Percentiles rank a stretch among this genome's conserved stretches.
Evolutionary conservation across 2,888 invertebrate species (phyloP).

Genomic region (Leptinotarsa tumamoca): DNA sequence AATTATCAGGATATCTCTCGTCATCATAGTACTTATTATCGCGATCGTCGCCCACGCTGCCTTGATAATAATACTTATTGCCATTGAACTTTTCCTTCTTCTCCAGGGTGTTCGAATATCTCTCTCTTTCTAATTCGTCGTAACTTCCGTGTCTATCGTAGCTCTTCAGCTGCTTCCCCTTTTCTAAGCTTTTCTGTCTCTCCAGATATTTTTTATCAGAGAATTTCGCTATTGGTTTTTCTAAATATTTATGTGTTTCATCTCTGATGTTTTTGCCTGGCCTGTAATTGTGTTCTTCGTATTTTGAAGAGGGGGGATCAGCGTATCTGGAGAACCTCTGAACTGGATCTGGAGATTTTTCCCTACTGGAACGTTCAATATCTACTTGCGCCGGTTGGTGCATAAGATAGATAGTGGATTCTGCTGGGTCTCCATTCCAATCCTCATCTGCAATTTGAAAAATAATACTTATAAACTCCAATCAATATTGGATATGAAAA

Average conservation of each 20-base stretch:
- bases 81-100: constrained; percentile 34
- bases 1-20: constrained; percentile 44
- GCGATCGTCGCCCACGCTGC: constrained; percentile 25
- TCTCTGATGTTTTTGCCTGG: constrained; percentile 35
- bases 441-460: constrained; percentile 74
- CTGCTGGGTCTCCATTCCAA: constrained; percentile 76
- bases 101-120: constrained; percentile 31
- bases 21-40: constrained; percentile 49
- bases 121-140: constrained; percentile 45
- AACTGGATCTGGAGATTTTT: constrained; percentile 52
- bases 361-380: constrained; percentile 59
- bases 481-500: neutral
- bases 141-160: constrained; percentile 50
- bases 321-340: constrained; percentile 47
- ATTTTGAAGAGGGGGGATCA: constrained; percentile 55
- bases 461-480: neutral
- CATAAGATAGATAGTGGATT: constrained; percentile 72
- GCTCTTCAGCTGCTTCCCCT: constrained; percentile 16
- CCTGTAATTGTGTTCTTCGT: constrained; percentile 54
- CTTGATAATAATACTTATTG: constrained; percentile 43
- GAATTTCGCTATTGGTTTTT: constrained; percentile 57
- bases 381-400: constrained; percentile 68
- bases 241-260: constrained; percentile 56
- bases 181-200: constrained; percentile 38
- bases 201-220: constrained; percentile 56